A percentile compares a stretch with the other conserved stretches of the same genome.
phyloP scores from a whole-genome alignment of 1,140 invertebrate genomes.

The Nephila pilipes region DNA sequence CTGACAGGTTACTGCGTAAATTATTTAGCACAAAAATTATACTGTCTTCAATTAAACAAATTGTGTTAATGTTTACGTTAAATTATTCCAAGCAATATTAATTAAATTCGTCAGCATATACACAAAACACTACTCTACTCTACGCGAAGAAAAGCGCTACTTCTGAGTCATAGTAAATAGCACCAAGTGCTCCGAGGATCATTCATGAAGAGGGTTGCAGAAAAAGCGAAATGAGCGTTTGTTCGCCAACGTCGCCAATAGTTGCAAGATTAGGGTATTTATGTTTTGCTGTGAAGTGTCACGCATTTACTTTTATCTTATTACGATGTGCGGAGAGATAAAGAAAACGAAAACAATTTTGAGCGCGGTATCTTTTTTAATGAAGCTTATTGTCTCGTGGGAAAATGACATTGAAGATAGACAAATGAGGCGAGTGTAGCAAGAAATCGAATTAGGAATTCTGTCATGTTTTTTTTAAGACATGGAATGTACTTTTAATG shows the following conservation, averaged over 20 bases:
- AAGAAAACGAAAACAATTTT: constrained; percentile 51
- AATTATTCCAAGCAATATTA: constrained; percentile 13
- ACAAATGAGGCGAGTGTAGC: constrained; percentile 18
- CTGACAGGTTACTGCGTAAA: not conserved
- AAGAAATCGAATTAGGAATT: not conserved
- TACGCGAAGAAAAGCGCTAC: constrained; percentile 39
- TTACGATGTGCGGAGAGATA: constrained; percentile 28
- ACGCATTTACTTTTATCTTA: constrained; percentile 40
- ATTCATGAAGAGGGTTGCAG: constrained; percentile 67
- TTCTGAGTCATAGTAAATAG: constrained; percentile 45
- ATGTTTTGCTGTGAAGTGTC: constrained; percentile 40
- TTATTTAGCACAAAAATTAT: not conserved
- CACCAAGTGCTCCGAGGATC: constrained; percentile 64
- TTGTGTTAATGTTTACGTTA: not conserved
- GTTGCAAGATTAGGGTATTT: not conserved
- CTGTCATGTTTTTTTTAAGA: not conserved
- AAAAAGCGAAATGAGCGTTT: constrained; percentile 18
- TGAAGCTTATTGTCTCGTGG: constrained; percentile 62
- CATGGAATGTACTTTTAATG: not conserved
- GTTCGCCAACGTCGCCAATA: constrained; percentile 31
- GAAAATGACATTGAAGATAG: constrained; percentile 34
- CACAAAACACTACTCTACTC: constrained; percentile 12
- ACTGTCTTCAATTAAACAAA: not conserved
- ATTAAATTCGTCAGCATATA: not conserved
- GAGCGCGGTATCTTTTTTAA: constrained; percentile 29